Evolutionary conservation across 2,888 invertebrate genomes (phyloP).

Genomic region (Julus scanicus): DNA sequence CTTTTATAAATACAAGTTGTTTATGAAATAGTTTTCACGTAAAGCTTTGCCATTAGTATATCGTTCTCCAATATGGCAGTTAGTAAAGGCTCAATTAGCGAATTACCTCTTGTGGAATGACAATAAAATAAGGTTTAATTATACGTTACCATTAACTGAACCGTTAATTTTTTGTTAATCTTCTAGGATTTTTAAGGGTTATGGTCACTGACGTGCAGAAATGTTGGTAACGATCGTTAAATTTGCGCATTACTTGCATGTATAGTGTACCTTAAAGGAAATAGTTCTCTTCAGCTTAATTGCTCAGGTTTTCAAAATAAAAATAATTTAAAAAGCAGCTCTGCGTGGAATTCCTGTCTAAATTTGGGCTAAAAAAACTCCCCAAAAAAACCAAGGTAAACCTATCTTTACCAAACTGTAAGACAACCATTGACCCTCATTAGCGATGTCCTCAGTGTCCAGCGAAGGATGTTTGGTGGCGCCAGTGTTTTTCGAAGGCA

Average conservation of each 20-base stretch:
- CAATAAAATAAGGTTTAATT: too few relatives aligned
- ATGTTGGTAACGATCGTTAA: too few relatives aligned
- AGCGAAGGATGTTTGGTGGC: neutral
- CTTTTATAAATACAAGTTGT: too few relatives aligned
- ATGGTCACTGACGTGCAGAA: too few relatives aligned
- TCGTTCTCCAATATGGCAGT: too few relatives aligned
- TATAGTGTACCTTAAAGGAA: neutral
- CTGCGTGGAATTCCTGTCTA: neutral
- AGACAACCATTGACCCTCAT: conserved; percentile 23
- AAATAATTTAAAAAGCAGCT: neutral
- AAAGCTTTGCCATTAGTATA: too few relatives aligned
- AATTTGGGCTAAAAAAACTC: neutral
- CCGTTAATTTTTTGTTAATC: too few relatives aligned
- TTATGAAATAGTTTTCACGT: too few relatives aligned
- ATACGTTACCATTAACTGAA: too few relatives aligned
- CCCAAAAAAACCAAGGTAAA: neutral
- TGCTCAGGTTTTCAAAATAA: neutral
- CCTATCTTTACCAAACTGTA: neutral
- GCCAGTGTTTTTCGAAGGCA: neutral
- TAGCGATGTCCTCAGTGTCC: conserved; percentile 26
- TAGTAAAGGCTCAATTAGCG: too few relatives aligned
- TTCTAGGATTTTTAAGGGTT: too few relatives aligned
- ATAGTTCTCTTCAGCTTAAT: neutral
- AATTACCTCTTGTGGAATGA: too few relatives aligned
- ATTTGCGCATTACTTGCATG: neutral